Percentiles rank a stretch among this genome's conserved stretches.
phyloP scores from a whole-genome alignment of 2,797 vertebrate genomes.

The Gymnodraco acuticeps region DNA sequence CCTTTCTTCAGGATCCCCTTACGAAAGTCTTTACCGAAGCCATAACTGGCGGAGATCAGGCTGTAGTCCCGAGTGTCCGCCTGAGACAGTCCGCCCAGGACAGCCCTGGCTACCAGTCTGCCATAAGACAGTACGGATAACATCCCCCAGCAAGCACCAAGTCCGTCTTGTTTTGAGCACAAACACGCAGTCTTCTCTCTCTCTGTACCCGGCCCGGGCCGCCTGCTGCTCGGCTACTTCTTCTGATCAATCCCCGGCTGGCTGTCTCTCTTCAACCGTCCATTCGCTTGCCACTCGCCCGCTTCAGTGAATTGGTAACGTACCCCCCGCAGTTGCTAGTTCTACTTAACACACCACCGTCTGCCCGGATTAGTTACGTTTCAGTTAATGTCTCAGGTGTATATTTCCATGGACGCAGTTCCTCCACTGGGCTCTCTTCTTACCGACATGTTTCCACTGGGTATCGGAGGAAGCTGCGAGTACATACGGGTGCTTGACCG shows the following conservation, averaged over 20 bases:
- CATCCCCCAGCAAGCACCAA: slow-evolving; percentile 65
- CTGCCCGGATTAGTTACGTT: background rate
- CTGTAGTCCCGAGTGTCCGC: slow-evolving; percentile 97
- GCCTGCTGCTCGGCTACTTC: slow-evolving; percentile 43
- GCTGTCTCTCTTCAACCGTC: slow-evolving; percentile 54
- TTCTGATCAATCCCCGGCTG: slow-evolving; percentile 39
- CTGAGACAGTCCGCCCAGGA: slow-evolving; percentile 96
- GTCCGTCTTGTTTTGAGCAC: slow-evolving; percentile 38
- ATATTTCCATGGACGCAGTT: slow-evolving; percentile 31
- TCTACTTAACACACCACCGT: background rate
- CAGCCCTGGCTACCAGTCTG: slow-evolving; percentile 96
- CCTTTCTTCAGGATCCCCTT: slow-evolving; percentile 99
- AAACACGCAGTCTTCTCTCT: slow-evolving; percentile 23
- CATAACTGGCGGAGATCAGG: slow-evolving; percentile 94
- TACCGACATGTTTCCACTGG: slow-evolving; percentile 72
- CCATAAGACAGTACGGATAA: slow-evolving; percentile 85
- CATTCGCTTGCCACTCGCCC: slow-evolving; percentile 41
- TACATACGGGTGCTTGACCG: slow-evolving; percentile 59
- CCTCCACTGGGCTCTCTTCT: slow-evolving; percentile 64
- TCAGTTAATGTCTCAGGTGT: slow-evolving; percentile 50
- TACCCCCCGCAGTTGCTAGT: background rate
- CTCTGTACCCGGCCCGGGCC: slow-evolving; percentile 26
- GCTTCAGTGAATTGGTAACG: slow-evolving; percentile 26
- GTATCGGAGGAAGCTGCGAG: slow-evolving; percentile 32
- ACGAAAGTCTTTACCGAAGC: slow-evolving; percentile 97